phyloP scores from a whole-genome alignment of 2,888 invertebrate genomes.

The Choreutis nemorana region DNA sequence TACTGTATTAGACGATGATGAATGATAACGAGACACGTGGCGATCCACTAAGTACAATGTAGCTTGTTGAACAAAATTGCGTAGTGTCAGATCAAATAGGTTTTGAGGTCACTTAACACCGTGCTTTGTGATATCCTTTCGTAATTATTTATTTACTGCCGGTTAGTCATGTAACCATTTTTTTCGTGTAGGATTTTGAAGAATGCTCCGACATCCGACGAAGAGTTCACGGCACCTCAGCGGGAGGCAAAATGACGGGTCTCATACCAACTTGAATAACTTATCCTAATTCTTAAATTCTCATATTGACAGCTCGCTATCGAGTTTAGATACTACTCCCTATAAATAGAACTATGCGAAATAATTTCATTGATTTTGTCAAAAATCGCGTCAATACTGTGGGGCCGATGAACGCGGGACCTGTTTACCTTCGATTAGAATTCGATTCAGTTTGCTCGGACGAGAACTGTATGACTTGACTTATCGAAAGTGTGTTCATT shows the following conservation, averaged over 20 bases:
- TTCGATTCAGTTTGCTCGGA: slow-evolving; percentile 29
- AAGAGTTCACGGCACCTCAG: slow-evolving; percentile 53
- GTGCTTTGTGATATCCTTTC: too few relatives aligned
- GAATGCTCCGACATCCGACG: slow-evolving; percentile 22
- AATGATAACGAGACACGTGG: slow-evolving; percentile 46
- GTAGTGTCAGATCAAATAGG: slow-evolving; percentile 18
- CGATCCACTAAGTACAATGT: slow-evolving; percentile 20
- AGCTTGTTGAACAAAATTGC: slow-evolving; percentile 24
- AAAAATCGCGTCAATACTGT: too few relatives aligned
- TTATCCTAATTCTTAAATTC: too few relatives aligned
- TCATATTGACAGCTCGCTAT: too few relatives aligned
- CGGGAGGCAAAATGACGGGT: slow-evolving; percentile 47
- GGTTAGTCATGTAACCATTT: too few relatives aligned
- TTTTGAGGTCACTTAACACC: slow-evolving; percentile 4
- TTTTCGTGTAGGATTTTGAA: too few relatives aligned
- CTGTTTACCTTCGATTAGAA: slow-evolving; percentile 46
- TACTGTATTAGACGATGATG: slow-evolving; percentile 32
- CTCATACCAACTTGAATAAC: slow-evolving; percentile 47
- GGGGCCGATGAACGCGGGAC: slow-evolving; percentile 53
- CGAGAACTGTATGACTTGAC: slow-evolving; percentile 10
- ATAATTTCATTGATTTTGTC: too few relatives aligned
- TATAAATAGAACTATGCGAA: too few relatives aligned
- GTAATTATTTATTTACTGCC: too few relatives aligned
- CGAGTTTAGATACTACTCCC: too few relatives aligned
- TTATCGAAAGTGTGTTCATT: slow-evolving; percentile 28